Evolutionary conservation across 2,888 invertebrate species (phyloP), one percentile per base, ranked within the genome.

Genomic region (Pollenia amentaria): DNA sequence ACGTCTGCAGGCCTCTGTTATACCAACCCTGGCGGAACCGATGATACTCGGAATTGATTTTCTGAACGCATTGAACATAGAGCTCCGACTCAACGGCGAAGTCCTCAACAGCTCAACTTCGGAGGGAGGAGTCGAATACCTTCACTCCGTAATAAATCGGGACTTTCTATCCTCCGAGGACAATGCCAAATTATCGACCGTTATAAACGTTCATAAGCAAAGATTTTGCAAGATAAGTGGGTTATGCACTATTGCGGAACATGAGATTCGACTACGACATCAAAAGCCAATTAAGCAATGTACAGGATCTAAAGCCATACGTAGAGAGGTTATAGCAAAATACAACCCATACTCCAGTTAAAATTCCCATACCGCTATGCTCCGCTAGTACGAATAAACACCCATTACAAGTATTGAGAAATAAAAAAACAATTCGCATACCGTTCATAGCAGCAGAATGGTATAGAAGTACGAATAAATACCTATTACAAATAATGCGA

Each of bases 211-310:
- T 6, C 11, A 8, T 29, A 55, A 14, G 1, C 4, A 0, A 21
- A 2, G 8, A 16, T 29, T 16, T 10, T 14, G 7, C 6, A 18
- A n/a, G 38, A 16, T 44, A 16, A 55, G 21, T 16, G 62, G 62
- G 9, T 1, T 42, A 7, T 62, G 62, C 16, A 40, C 44, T 2
- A 60, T 60, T 3, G 60, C 40, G 2, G 40, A 44, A 9, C 69
- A 70, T n/a, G 48, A 38, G 4, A 78, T 69, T n/a, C 40, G 16
- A 0, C 57, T 73, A 12, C 16, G 44, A 9, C 57, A 84, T 10
- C 12, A 21, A 2, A 21, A 21, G 2, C 1, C 82, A 6, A 73
- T 86, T 11, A 83, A 79, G n/a, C 87, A 86, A 18, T 14, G 83
- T n/a, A n/a, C n/a, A n/a, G n/a, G n/a, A n/a, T n/a, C n/a, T n/a